A percentile compares a stretch with the other conserved stretches of the same genome.
Conservation (phyloP, 2,113 vertebrate species). For the Axis porcinus region DNA sequence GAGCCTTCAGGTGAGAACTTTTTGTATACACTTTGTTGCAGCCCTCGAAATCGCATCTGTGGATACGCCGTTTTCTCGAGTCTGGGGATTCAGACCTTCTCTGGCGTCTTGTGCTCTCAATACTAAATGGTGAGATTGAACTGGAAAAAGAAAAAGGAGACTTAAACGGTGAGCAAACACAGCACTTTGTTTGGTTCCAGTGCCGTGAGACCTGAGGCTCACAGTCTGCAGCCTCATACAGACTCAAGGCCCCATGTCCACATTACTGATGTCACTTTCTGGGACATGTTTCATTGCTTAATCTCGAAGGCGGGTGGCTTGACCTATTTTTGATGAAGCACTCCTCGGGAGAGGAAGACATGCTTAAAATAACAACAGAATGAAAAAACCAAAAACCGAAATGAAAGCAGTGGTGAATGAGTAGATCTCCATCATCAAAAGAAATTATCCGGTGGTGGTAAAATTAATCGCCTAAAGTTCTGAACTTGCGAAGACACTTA, state of each 20-base stretch:
- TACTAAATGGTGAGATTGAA: constrained; percentile 98
- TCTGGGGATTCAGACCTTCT: constrained; percentile 97
- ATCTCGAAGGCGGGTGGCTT: background rate
- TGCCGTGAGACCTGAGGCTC: background rate
- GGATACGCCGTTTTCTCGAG: constrained; percentile 97
- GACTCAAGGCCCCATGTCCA: background rate
- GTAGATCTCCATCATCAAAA: background rate
- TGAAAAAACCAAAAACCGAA: background rate
- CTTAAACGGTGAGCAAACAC: background rate
- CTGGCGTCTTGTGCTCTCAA: constrained; percentile 97
- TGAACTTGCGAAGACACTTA: background rate
- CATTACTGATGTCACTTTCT: background rate
- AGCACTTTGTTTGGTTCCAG: background rate
- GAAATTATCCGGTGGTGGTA: background rate
- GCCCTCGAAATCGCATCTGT: constrained; percentile 98
- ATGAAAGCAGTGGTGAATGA: background rate
- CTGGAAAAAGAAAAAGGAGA: constrained; percentile 78
- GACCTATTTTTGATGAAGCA: background rate
- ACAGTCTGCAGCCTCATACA: accelerated
- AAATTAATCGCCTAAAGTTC: background rate
- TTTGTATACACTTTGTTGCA: constrained; percentile 99
- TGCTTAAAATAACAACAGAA: background rate
- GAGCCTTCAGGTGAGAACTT: constrained; percentile 99
- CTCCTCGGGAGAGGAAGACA: background rate
- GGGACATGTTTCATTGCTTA: background rate